These are phyloP conservation scores for Conger conger DNA, from an alignment of 2,113 vertebrate species.

Conservation along the genomic window DNA sequence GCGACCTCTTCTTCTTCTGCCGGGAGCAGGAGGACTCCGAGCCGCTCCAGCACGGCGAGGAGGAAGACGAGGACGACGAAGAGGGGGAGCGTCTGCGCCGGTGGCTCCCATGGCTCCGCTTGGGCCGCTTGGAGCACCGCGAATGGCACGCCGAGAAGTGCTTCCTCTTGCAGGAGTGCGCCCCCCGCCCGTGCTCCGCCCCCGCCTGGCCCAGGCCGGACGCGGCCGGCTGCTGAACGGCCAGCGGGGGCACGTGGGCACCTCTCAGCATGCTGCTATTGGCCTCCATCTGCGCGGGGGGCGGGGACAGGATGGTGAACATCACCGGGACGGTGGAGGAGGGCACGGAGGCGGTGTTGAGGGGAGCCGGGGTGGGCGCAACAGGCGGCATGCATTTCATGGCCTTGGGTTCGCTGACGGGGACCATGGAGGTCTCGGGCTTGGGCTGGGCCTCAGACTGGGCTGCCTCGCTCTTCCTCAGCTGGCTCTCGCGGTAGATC, in stretches of 20 bases:
- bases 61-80: conserved; percentile 30
- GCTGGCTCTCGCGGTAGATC: conserved; percentile 44
- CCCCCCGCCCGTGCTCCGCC: conserved; percentile 12
- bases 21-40: conserved; percentile 31
- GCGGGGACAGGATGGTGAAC: conserved; percentile 45
- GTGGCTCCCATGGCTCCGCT: conserved; percentile 19
- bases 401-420: conserved; percentile 22
- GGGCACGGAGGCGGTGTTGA: conserved; percentile 12
- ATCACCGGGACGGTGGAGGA: conserved; percentile 44
- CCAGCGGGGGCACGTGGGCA: conserved; percentile 21
- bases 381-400: background rate
- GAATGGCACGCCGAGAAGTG: conserved; percentile 22
- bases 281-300: conserved; percentile 23
- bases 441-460: conserved; percentile 30
- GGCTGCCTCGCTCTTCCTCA: conserved; percentile 36
- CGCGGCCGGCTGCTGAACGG: conserved; percentile 34
- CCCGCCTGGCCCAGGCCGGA: conserved; percentile 11
- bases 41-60: conserved; percentile 34
- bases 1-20: conserved; percentile 28
- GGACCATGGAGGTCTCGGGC: conserved; percentile 15
- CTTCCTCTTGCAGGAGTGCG: conserved; percentile 25
- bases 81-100: conserved; percentile 27
- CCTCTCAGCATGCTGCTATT: conserved; percentile 18
- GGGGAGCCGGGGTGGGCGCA: background rate
- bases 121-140: conserved; percentile 26